Percentiles rank a stretch among this genome's conserved stretches.
Conservation (phyloP, 1,140 invertebrate genomes). For the Drosophila aff. region DNA sequence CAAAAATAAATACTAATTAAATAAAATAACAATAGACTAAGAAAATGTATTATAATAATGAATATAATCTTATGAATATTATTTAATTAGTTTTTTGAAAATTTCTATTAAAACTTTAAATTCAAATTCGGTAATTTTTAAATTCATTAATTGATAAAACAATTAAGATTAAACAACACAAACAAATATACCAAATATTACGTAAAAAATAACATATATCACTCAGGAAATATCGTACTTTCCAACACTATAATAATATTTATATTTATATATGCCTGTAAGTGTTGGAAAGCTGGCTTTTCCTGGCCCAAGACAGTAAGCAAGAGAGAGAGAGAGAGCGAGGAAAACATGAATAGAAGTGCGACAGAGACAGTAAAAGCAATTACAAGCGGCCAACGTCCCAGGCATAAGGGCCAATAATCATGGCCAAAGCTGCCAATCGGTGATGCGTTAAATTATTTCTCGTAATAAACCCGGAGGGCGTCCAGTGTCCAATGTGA, state of each 20-base stretch:
- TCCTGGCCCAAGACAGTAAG: not conserved
- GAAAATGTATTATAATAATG: not conserved
- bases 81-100: too few species aligned
- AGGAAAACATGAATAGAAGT: not conserved
- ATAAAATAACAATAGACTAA: not conserved
- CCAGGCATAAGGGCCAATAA: constrained; percentile 51
- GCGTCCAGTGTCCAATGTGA: not conserved
- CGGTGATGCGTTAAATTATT: constrained; percentile 78
- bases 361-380: constrained; percentile 36
- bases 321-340: not conserved
- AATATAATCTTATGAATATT: not conserved
- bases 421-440: constrained; percentile 54
- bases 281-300: not conserved
- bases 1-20: too few species aligned
- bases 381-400: constrained; percentile 41
- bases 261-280: too few species aligned
- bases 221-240: not conserved
- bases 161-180: not conserved
- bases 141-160: not conserved
- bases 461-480: constrained; percentile 33
- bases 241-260: not conserved
- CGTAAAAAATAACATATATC: not conserved
- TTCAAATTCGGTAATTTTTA: not conserved
- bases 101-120: not conserved
- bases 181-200: too few species aligned